Base-by-base conservation (phyloP, 2,888 invertebrate genomes). In the Leptopilina drosophilae region DNA sequence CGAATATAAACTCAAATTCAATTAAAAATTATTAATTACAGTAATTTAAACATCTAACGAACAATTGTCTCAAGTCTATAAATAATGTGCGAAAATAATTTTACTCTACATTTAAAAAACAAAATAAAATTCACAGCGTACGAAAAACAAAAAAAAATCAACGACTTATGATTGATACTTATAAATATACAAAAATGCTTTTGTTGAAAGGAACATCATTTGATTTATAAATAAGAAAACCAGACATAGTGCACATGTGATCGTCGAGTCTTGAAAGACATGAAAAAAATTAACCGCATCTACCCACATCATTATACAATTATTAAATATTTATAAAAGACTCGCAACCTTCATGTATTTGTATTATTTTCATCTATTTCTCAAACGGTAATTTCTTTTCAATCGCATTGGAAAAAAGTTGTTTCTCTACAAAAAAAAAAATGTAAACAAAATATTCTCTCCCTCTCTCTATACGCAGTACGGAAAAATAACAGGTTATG, bases 161-260 rank as follows among this genome's bases (percentile, higher is more conserved):
- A 59, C 15, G n/a, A 62, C 9, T 62, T 62, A 62, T 15, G 62
- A 62, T 62, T 62, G 62, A 62, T 62, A 20, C 62, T 62, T 62
- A 20, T 9, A 62, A 62, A n/a, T 62, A n/a, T 20, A 62, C 59
- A 59, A 8, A 20, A 7, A 20, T 9, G 12, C 49, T 49, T 62
- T 62, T 62, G 62, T 20, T 62, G 62, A 62, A 15, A 62, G 62
- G 62, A 62, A 62, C 15, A 62, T 15, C 15, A 62, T 62, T 20
- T 62, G 62, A 62, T 62, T 62, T 62, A 62, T 62, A 62, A 62
- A 62, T 62, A 62, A 20, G 20, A 62, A 62, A 20, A 49, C 15
- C 62, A 62, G 62, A 62, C 62, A 62, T 62, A 15, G 5, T 49
- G 12, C 62, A 62, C 9, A 20, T 20, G 59, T 15, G 59, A 59